These are phyloP conservation scores for Solenopsis invicta DNA, from an alignment of 1,140 invertebrate species.

Conservation along the genomic window DNA sequence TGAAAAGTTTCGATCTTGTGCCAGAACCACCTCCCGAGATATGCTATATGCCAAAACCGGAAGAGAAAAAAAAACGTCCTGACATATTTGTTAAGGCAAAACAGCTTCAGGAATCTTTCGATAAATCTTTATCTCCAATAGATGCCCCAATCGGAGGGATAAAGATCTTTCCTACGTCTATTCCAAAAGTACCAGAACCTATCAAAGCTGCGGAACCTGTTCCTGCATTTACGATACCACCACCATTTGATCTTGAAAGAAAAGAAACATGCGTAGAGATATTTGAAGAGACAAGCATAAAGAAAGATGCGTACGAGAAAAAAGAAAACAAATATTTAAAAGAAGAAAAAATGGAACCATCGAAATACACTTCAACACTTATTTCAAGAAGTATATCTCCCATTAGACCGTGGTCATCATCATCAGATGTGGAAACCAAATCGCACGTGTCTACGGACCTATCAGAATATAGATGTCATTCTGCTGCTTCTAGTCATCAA, in stretches of 20 bases:
- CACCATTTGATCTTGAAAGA: slow-evolving; percentile 81
- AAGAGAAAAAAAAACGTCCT: slow-evolving; percentile 86
- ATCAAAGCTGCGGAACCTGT: slow-evolving; percentile 13
- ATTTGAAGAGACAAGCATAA: slow-evolving; percentile 72
- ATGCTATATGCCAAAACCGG: slow-evolving; percentile 88
- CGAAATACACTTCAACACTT: slow-evolving; percentile 36
- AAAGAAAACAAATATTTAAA: slow-evolving; percentile 67
- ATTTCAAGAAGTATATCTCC: slow-evolving; percentile 61
- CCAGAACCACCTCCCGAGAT: slow-evolving; percentile 92
- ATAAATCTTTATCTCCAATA: slow-evolving; percentile 87
- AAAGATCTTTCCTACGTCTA: slow-evolving; percentile 88
- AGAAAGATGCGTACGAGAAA: slow-evolving; percentile 71
- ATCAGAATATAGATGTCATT: slow-evolving; percentile 79
- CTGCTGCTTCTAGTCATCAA: slow-evolving; percentile 77
- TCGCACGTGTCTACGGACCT: slow-evolving; percentile 80
- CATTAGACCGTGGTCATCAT: slow-evolving; percentile 72
- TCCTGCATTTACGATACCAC: slow-evolving; percentile 71
- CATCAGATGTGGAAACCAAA: slow-evolving; percentile 80
- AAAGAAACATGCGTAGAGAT: slow-evolving; percentile 65
- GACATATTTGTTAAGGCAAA: slow-evolving; percentile 89
- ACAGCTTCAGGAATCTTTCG: slow-evolving; percentile 89
- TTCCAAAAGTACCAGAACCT: slow-evolving; percentile 73
- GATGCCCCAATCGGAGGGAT: slow-evolving; percentile 90
- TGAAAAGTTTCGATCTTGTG: slow-evolving; percentile 88
- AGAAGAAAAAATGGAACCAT: slow-evolving; percentile 65